These are phyloP conservation scores for Austrolebias charrua DNA, from an alignment of 2,797 vertebrate genomes.

Conservation along the genomic window DNA sequence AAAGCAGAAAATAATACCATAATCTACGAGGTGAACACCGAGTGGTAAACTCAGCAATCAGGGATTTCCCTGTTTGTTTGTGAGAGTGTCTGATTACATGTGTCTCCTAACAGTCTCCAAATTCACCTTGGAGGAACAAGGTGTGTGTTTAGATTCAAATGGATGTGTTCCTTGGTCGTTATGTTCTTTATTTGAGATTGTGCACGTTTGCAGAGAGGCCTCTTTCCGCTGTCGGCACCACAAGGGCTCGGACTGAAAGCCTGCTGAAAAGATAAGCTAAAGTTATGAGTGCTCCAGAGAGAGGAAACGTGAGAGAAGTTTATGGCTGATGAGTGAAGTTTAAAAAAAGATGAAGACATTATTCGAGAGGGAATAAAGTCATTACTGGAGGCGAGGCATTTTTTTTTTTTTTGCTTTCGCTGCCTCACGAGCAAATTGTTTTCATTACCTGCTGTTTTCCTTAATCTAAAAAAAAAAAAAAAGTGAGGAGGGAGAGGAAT, in stretches of 20 bases:
- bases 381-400: conserved; percentile 51
- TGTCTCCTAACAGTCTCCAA: conserved; percentile 52
- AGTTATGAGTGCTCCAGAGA: conserved; percentile 63
- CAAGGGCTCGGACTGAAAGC: conserved; percentile 58
- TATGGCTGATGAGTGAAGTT: conserved; percentile 46
- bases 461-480: conserved; percentile 29
- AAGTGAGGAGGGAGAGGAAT: conserved; percentile 12
- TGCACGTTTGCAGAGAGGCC: conserved; percentile 31
- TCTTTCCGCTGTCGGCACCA: conserved; percentile 57
- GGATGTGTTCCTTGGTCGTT: not conserved
- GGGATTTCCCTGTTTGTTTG: conserved; percentile 57
- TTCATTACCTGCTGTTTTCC: conserved; percentile 24
- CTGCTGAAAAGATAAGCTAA: conserved; percentile 71
- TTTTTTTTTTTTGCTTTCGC: conserved; percentile 12
- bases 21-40: conserved; percentile 47
- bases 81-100: conserved; percentile 45
- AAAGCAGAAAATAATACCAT: not conserved
- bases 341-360: conserved; percentile 32
- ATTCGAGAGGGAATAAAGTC: conserved; percentile 54
- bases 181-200: conserved; percentile 8
- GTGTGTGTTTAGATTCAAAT: conserved; percentile 32
- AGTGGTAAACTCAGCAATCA: conserved; percentile 56
- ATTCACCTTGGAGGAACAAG: conserved; percentile 52
- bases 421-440: conserved; percentile 35
- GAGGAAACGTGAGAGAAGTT: conserved; percentile 25